Percentiles rank a stretch among this genome's conserved stretches.
These are phyloP conservation scores for Oopsacas minuta DNA, from an alignment of 37 sponge, comb jelly and placozoan genomes.

Conservation along the genomic window DNA sequence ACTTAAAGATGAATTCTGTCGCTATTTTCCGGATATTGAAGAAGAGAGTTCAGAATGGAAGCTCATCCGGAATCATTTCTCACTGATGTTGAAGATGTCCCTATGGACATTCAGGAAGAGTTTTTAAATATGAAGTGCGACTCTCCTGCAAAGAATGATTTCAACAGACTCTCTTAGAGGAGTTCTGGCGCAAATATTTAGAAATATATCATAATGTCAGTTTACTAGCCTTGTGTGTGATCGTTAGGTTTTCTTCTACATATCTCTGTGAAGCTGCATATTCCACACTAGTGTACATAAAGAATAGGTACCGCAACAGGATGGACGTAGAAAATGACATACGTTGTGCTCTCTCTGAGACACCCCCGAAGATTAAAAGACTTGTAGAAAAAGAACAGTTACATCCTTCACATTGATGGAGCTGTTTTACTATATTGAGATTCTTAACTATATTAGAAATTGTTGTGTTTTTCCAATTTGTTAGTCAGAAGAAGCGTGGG, in stretches of 20 bases:
- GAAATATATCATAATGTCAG: neutral
- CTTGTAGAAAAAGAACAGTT: too few relatives aligned
- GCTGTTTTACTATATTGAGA: too few relatives aligned
- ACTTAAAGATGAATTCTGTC: neutral
- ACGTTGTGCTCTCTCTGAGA: neutral
- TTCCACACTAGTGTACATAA: too few relatives aligned
- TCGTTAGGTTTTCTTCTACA: too few relatives aligned
- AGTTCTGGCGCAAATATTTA: too few relatives aligned
- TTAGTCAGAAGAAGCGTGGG: too few relatives aligned
- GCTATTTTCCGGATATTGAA: slow-evolving; percentile 16
- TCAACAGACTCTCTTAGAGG: too few relatives aligned
- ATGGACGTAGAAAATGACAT: neutral
- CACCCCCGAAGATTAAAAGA: too few relatives aligned
- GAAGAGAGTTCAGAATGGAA: slow-evolving; percentile 8
- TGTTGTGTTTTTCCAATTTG: too few relatives aligned
- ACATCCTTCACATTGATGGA: too few relatives aligned
- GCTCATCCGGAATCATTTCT: neutral
- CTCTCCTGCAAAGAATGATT: neutral
- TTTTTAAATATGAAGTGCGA: neutral
- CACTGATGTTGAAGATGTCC: neutral
- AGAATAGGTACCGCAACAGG: neutral
- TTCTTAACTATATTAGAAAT: too few relatives aligned
- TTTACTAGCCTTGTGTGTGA: neutral
- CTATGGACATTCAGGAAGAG: neutral
- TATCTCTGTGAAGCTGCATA: neutral